Conservation (phyloP, 2,113 vertebrate species). For the Balaeniceps rex region DNA sequence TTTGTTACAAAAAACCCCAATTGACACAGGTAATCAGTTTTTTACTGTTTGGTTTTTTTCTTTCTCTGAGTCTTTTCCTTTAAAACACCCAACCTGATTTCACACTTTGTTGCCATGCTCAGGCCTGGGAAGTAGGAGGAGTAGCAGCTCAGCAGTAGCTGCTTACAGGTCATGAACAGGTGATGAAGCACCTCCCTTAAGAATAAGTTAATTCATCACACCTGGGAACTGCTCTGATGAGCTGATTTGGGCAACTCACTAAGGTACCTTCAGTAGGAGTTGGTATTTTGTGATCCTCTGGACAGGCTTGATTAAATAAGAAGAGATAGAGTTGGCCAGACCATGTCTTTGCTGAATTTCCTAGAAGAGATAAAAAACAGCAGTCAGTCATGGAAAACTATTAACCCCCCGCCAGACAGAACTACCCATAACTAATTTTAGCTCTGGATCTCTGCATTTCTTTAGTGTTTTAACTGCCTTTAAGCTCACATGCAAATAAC, state of each 20-base stretch:
- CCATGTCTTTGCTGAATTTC: slow-evolving; percentile 96
- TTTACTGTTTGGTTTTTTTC: not conserved
- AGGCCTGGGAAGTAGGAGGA: not conserved
- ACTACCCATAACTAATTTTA: not conserved
- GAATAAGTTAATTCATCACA: not conserved
- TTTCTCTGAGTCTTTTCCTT: not conserved
- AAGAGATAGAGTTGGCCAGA: slow-evolving; percentile 96
- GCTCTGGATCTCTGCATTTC: not conserved
- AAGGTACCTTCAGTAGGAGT: slow-evolving; percentile 90
- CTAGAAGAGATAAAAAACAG: slow-evolving; percentile 67
- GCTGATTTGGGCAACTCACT: not conserved
- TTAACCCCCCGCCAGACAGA: not conserved
- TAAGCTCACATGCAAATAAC: not conserved
- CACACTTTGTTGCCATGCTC: not conserved
- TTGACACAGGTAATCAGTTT: not conserved
- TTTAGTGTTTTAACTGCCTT: not conserved
- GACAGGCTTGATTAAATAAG: slow-evolving; percentile 98
- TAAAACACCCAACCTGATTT: not conserved
- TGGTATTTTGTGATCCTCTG: slow-evolving; percentile 99
- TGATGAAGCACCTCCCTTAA: not conserved
- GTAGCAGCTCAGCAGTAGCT: not conserved
- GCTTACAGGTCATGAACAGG: not conserved
- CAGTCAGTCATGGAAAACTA: not conserved
- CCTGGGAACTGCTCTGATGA: not conserved
- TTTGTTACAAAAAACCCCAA: not conserved